phyloP scores from a whole-genome alignment of 2,797 vertebrate species.

The Okamejei kenojei region DNA sequence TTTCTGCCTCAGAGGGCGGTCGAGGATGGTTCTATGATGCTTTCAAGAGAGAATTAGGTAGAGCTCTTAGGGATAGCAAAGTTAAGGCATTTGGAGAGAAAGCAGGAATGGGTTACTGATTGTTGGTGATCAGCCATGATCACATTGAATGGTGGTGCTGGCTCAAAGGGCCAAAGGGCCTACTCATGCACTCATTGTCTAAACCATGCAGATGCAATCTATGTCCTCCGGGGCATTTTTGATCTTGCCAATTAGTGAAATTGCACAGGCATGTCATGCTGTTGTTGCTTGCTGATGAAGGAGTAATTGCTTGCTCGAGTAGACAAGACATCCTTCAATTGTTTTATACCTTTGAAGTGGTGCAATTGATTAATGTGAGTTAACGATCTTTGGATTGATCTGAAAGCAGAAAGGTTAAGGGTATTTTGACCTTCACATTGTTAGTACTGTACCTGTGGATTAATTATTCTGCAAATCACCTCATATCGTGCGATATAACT shows the following conservation, averaged over 20 bases:
- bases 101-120: too few relatives aligned
- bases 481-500: not conserved
- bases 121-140: too few relatives aligned
- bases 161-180: too few relatives aligned
- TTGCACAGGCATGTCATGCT: not conserved
- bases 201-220: not conserved
- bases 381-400: not conserved
- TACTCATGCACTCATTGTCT: too few relatives aligned
- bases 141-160: too few relatives aligned
- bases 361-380: not conserved
- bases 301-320: not conserved
- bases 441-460: not conserved
- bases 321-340: not conserved
- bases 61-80: too few relatives aligned
- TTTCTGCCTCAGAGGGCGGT: too few relatives aligned
- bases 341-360: not conserved
- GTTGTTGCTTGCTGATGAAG: not conserved
- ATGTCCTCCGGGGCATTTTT: not conserved
- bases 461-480: not conserved
- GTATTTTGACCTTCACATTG: not conserved
- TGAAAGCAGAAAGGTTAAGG: not conserved
- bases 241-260: not conserved
- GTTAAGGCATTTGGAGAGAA: too few relatives aligned
- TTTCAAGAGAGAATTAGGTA: too few relatives aligned
- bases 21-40: too few relatives aligned